Conservation (phyloP, 1,140 invertebrate genomes). For the Mamestra configurata region DNA sequence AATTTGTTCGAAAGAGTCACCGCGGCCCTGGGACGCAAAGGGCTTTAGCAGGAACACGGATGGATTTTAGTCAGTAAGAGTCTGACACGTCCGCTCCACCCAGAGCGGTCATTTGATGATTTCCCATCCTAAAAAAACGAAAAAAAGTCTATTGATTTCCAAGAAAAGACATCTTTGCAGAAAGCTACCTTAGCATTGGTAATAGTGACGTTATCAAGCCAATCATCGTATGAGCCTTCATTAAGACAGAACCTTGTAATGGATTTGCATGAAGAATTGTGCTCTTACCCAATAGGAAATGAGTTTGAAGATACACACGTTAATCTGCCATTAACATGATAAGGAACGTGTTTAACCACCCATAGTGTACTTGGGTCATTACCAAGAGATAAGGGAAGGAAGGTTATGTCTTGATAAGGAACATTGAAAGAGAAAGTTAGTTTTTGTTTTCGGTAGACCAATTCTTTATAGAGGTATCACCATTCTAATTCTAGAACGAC, state of each 20-base stretch:
- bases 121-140: too few relatives aligned
- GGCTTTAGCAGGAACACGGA: too few relatives aligned
- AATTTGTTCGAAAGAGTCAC: too few relatives aligned
- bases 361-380: constrained; percentile 5
- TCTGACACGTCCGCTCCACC: too few relatives aligned
- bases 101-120: too few relatives aligned
- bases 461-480: too few relatives aligned
- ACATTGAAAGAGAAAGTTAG: too few relatives aligned
- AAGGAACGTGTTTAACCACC: background rate
- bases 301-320: constrained; percentile 7
- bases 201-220: background rate
- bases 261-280: constrained; percentile 25
- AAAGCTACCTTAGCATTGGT: background rate
- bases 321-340: constrained; percentile 3
- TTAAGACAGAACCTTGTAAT: constrained; percentile 27
- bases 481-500: too few relatives aligned
- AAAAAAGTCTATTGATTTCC: too few relatives aligned
- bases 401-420: background rate
- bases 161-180: background rate
- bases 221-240: background rate
- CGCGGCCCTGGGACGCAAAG: too few relatives aligned
- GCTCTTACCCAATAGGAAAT: constrained; percentile 23
- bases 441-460: too few relatives aligned
- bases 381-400: background rate
- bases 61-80: too few relatives aligned